These are phyloP conservation scores for Miltochrista miniata DNA, from an alignment of 2,888 invertebrate genomes.

Conservation along the genomic window DNA sequence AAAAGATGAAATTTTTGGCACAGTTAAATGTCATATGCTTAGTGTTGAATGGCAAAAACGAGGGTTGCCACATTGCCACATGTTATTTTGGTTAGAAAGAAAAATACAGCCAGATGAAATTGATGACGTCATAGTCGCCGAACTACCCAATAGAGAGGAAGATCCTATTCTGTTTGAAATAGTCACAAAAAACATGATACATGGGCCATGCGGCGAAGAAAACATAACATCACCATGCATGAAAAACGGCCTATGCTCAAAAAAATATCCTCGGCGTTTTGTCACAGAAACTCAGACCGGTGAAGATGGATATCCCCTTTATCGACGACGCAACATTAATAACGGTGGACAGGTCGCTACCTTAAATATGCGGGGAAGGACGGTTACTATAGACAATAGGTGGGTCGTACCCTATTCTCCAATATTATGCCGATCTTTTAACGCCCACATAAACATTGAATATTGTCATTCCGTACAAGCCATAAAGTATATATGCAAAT, in stretches of 20 bases:
- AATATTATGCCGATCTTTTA: constrained; percentile 1
- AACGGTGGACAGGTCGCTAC: background rate
- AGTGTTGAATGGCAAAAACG: background rate
- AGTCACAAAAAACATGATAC: no score
- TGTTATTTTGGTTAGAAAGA: background rate
- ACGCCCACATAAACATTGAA: no score
- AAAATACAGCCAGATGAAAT: constrained; percentile 6
- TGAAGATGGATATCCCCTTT: constrained; percentile 12
- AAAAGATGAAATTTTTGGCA: background rate
- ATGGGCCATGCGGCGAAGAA: constrained; percentile 22
- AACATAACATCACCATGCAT: constrained; percentile 34
- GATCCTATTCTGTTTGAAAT: constrained; percentile 3
- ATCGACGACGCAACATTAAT: background rate
- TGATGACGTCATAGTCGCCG: constrained; percentile 5
- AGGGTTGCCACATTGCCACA: no score
- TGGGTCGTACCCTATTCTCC: constrained; percentile 6
- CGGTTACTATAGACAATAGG: constrained; percentile 1
- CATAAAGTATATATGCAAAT: no score
- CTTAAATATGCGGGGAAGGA: background rate
- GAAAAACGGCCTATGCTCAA: constrained; percentile 31
- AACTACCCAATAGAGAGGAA: constrained; percentile 1
- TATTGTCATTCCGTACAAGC: no score
- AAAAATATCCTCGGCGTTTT: constrained; percentile 12
- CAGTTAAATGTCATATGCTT: background rate
- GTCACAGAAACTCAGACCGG: constrained; percentile 9